Evolutionary conservation across 1,140 invertebrate genomes (phyloP).

Genomic region (Bradysia coprophila): DNA sequence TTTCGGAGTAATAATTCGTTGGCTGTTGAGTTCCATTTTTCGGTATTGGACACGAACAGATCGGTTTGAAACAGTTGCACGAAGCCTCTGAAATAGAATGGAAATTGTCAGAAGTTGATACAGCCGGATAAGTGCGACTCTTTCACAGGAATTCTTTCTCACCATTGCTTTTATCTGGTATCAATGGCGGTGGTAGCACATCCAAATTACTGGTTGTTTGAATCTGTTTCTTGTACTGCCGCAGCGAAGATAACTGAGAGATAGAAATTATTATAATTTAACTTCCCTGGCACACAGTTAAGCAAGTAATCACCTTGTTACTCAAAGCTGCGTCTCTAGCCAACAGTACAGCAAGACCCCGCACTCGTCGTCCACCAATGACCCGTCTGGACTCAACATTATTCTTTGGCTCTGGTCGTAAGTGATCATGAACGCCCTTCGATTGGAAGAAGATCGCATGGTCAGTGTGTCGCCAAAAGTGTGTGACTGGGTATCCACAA

Average conservation of each 20-base stretch:
- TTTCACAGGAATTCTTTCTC: neutral
- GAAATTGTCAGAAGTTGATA: too few species aligned
- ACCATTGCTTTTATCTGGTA: neutral
- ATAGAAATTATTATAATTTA: neutral
- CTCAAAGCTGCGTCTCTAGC: slow-evolving; percentile 51
- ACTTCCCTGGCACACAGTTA: too few species aligned
- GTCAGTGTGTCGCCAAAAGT: slow-evolving; percentile 93
- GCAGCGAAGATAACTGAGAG: neutral
- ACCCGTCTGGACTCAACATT: slow-evolving; percentile 67
- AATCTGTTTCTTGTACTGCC: neutral
- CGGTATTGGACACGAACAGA: too few species aligned
- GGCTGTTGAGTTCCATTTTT: too few species aligned
- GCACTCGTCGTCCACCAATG: slow-evolving; percentile 29
- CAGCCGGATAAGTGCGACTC: too few species aligned
- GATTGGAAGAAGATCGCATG: slow-evolving; percentile 94
- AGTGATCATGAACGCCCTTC: slow-evolving; percentile 91
- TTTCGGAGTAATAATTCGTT: too few species aligned
- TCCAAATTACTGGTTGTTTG: neutral
- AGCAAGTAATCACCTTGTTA: slow-evolving; percentile 39
- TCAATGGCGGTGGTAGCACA: neutral
- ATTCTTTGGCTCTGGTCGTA: slow-evolving; percentile 81
- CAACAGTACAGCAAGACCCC: slow-evolving; percentile 50
- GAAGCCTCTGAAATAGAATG: too few species aligned
- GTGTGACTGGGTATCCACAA: slow-evolving; percentile 94
- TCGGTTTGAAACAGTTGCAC: too few species aligned